phyloP scores from a whole-genome alignment of 2,797 vertebrate genomes.

The Pipistrellus kuhlii region DNA sequence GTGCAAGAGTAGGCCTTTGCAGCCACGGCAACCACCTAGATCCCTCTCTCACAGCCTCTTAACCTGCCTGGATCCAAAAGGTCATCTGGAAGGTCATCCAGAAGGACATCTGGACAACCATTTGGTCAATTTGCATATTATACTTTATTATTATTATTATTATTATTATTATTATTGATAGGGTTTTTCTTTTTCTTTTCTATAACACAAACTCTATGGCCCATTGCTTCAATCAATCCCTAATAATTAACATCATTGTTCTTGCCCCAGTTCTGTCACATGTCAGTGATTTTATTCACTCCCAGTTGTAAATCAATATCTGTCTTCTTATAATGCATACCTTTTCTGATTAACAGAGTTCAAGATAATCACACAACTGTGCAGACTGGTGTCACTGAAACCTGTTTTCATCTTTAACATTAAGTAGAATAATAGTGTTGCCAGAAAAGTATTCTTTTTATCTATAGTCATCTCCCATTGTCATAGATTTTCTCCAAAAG shows the following conservation, averaged over 20 bases:
- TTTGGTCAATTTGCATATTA: too few relatives aligned
- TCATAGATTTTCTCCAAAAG: neutral
- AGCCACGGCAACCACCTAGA: rapidly evolving
- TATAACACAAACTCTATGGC: neutral
- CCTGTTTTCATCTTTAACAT: neutral
- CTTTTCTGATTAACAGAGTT: neutral
- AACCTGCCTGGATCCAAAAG: too few relatives aligned
- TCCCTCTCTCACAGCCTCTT: too few relatives aligned
- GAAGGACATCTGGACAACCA: too few relatives aligned
- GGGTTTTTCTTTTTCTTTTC: neutral
- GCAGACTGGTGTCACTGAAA: neutral
- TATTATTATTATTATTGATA: neutral
- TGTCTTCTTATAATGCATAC: neutral
- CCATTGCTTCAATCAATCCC: neutral
- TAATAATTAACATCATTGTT: neutral
- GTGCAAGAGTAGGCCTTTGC: too few relatives aligned
- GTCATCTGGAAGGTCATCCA: too few relatives aligned
- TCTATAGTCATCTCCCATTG: neutral
- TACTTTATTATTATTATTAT: too few relatives aligned
- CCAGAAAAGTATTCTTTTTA: neutral
- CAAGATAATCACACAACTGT: neutral
- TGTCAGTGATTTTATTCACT: neutral
- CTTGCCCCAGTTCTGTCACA: neutral
- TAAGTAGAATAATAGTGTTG: neutral
- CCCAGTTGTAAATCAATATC: neutral